phyloP scores from a whole-genome alignment of 2,797 vertebrate species.

The Coluber constrictor region DNA sequence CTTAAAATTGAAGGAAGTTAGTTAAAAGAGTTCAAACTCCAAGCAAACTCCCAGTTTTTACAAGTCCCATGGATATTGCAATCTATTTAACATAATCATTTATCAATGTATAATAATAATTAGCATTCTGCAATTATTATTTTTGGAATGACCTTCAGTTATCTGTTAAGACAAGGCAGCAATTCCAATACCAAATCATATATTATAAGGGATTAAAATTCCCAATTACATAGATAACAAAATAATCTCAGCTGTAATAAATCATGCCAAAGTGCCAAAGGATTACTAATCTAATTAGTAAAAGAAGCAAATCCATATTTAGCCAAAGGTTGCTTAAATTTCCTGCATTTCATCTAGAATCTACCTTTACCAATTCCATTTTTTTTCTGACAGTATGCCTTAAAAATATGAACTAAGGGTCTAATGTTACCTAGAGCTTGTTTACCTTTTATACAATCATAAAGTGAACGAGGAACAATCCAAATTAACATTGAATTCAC shows the following conservation, averaged over 20 bases:
- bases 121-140: background rate
- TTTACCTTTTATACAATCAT: background rate
- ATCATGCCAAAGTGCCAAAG: background rate
- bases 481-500: background rate
- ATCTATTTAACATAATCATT: background rate
- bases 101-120: background rate
- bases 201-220: background rate
- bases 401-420: background rate
- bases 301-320: background rate
- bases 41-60: background rate
- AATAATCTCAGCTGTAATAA: background rate
- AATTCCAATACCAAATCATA: background rate
- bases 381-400: background rate
- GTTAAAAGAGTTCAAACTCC: background rate
- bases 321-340: background rate
- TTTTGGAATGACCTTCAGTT: background rate
- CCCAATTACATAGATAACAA: background rate
- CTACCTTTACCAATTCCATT: background rate
- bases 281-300: background rate
- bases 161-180: background rate
- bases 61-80: background rate
- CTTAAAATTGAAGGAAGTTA: background rate
- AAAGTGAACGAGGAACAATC: background rate
- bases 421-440: background rate
- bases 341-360: background rate